A percentile compares a stretch with the other conserved stretches of the same genome.
These are phyloP conservation scores for Pemphredon lugubris DNA, from an alignment of 2,888 invertebrate genomes.

Conservation along the genomic window DNA sequence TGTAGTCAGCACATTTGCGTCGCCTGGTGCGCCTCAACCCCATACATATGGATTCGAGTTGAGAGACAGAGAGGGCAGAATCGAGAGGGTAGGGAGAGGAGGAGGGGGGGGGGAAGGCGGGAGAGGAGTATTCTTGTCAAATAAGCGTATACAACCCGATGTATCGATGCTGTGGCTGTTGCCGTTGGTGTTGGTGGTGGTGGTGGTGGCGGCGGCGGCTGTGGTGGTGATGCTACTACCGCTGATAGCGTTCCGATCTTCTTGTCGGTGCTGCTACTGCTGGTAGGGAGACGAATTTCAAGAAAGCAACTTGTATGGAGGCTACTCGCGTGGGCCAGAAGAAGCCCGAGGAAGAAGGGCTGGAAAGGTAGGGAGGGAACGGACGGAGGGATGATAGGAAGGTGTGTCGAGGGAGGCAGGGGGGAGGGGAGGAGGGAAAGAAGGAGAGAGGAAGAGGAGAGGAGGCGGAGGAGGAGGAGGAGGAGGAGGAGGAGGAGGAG, in stretches of 20 bases:
- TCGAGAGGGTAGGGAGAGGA: constrained; percentile 45
- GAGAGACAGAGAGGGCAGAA: constrained; percentile 49
- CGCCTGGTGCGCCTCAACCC: constrained; percentile 71
- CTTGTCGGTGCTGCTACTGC: constrained; percentile 42
- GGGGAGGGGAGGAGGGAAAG: no score
- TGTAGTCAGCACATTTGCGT: constrained; percentile 80
- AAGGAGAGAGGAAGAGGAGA: constrained; percentile 19
- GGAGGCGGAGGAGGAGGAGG: no score
- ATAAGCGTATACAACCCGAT: constrained; percentile 45
- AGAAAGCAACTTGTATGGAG: constrained; percentile 61
- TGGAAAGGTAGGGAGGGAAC: constrained; percentile 35
- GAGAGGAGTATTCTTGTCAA: constrained; percentile 42
- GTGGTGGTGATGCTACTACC: neutral
- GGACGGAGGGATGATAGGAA: constrained; percentile 52
- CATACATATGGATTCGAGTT: constrained; percentile 77
- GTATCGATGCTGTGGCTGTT: constrained; percentile 19
- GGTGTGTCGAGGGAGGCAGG: constrained; percentile 24
- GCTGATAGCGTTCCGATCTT: constrained; percentile 18
- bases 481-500: no score
- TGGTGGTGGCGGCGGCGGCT: neutral
- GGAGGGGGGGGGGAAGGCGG: constrained; percentile 47
- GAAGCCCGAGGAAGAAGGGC: constrained; percentile 46
- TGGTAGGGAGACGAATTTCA: constrained; percentile 67
- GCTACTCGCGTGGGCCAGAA: constrained; percentile 42
- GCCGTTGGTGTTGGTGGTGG: neutral